A percentile compares a stretch with the other conserved stretches of the same genome.
Conservation (phyloP, 2,113 vertebrate genomes). For the Corvus moneduloides region DNA sequence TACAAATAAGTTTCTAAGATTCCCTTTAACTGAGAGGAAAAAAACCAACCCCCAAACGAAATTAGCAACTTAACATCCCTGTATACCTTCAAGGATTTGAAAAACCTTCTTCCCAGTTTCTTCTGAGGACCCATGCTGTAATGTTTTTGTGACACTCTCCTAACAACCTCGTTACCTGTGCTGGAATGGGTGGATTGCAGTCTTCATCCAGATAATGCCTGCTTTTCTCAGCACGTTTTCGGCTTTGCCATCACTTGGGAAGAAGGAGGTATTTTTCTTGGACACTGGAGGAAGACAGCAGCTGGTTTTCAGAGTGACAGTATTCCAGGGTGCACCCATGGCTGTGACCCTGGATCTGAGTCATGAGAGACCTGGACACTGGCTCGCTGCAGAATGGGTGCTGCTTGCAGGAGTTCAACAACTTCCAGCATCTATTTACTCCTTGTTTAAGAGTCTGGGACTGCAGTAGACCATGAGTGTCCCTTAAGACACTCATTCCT, state of each 20-base stretch:
- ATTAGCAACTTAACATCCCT: neutral
- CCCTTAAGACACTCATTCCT: neutral
- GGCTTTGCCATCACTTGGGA: neutral
- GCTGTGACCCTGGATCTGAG: neutral
- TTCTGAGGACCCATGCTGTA: neutral
- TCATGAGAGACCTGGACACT: accelerated
- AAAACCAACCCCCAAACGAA: neutral
- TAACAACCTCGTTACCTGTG: neutral
- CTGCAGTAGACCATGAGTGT: neutral
- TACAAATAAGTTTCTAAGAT: neutral
- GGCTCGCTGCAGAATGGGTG: accelerated
- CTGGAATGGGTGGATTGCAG: neutral
- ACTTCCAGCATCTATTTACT: neutral
- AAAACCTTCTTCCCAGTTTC: neutral
- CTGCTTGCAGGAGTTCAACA: neutral
- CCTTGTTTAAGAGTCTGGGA: neutral
- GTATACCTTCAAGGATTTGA: neutral
- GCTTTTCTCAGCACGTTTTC: neutral
- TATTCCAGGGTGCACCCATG: accelerated
- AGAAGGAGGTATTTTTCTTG: neutral
- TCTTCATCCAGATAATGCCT: neutral
- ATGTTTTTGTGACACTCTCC: neutral
- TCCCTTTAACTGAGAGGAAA: neutral
- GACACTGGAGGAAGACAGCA: neutral
- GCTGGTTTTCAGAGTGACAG: neutral